Evolutionary conservation across 2,797 vertebrate species (phyloP), one percentile per base, ranked within the genome.

Genomic region (Stomatorhinus walkeri): DNA sequence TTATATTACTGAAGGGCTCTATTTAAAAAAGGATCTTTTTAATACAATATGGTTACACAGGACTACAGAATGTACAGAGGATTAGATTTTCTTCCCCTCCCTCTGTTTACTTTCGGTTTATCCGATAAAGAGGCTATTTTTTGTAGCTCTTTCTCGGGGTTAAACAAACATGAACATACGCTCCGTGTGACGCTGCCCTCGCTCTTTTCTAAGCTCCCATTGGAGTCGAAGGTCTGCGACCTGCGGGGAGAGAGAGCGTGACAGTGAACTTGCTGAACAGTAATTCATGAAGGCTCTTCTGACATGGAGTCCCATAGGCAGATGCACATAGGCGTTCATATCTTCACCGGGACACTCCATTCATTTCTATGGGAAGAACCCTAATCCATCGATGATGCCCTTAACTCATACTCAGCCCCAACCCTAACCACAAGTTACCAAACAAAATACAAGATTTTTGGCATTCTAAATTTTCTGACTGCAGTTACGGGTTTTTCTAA

Each of bases 141-240:
- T 48, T 64, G 85, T 54, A 40, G 28, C 36, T 89, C 22, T n/a
- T 46, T 87, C 9, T 12, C 6, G 19, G 12, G n/a, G 48, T 54
- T 24, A 87, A 84, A 54, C 43, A 24, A 49, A 28, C 10, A 24
- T 16, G 7, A 9, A 92, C 95, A 91, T 94, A 96, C 96, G 88
- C 93, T 96, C 93, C 94, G 94, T 7, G 92, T 91, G 89, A 94
- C 92, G 0, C 90, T 89, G 89, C 92, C 84, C 28, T 95, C 94
- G 0, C 92, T 94, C 90, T 88, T 91, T 86, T 94, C 93, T 0
- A 90, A 54, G 64, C 4, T 7, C 90, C 64, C 90, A 79, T 94
- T 92, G 2, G 90, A 89, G 2, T 96, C 95, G 0, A 95, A 95
- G 0, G 96, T 97, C 89, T 95, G 92, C 0, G 96, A 96, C 89